A percentile compares a stretch with the other conserved stretches of the same genome.
phyloP scores from a whole-genome alignment of 2,113 vertebrate species.

The Lycaon pictus region DNA sequence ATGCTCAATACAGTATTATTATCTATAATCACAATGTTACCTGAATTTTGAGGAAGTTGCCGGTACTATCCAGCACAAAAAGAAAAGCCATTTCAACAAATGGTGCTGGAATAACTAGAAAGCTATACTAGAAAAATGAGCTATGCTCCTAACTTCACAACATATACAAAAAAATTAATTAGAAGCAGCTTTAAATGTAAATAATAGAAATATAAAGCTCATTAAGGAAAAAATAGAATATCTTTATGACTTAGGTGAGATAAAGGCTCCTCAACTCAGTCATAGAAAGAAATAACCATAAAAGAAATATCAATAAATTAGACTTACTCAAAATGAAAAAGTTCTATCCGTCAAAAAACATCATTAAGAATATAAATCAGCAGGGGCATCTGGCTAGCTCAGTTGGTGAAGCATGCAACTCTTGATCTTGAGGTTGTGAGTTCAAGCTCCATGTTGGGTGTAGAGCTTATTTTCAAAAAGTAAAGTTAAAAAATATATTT shows the following conservation, averaged over 20 bases:
- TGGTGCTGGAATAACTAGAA: not conserved
- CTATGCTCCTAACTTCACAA: not conserved
- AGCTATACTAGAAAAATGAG: not conserved
- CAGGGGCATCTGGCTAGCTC: not conserved
- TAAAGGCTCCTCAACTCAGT: not conserved
- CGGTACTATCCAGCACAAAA: not conserved
- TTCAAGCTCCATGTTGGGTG: not conserved
- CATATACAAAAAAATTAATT: not conserved
- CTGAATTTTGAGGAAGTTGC: conserved; percentile 3
- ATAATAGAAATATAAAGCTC: not conserved
- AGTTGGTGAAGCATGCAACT: not conserved
- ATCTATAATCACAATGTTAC: not conserved
- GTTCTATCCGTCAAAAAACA: not conserved
- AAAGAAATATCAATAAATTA: not conserved
- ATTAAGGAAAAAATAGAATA: not conserved
- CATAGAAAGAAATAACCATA: not conserved
- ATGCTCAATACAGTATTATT: not conserved
- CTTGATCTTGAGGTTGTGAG: not conserved
- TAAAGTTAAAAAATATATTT: not conserved
- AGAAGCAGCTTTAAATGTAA: not conserved
- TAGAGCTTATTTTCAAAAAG: not conserved
- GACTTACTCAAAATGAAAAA: not conserved
- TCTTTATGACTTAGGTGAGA: not conserved
- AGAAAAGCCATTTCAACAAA: not conserved
- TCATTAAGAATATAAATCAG: not conserved